Conservation (phyloP, 2,888 invertebrate species). For the Gandaritis pyraliata region DNA sequence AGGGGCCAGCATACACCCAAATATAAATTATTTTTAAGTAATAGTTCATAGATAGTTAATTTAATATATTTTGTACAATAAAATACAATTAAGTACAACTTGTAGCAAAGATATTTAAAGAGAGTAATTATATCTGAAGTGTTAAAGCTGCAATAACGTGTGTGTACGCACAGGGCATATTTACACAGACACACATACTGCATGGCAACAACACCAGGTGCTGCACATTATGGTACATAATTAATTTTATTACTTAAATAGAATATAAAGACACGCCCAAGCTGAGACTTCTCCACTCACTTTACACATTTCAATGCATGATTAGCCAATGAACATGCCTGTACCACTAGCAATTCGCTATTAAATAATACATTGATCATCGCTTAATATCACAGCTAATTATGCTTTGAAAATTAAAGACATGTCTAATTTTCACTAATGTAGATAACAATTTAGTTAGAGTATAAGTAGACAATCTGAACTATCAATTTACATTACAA, state of each 20-base stretch:
- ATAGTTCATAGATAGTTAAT: slow-evolving; percentile 83
- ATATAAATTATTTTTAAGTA: slow-evolving; percentile 81
- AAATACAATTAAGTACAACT: slow-evolving; percentile 88
- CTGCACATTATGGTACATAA: slow-evolving; percentile 83
- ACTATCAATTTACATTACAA: slow-evolving; percentile 84
- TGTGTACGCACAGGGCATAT: slow-evolving; percentile 84
- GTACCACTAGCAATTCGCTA: slow-evolving; percentile 82
- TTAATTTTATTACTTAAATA: slow-evolving; percentile 80
- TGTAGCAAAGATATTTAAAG: slow-evolving; percentile 87
- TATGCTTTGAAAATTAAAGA: slow-evolving; percentile 85
- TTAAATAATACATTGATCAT: slow-evolving; percentile 83
- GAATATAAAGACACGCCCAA: slow-evolving; percentile 83
- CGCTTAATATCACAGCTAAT: slow-evolving; percentile 85
- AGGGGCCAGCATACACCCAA: slow-evolving; percentile 82
- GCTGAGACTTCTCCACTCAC: slow-evolving; percentile 79
- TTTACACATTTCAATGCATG: slow-evolving; percentile 84
- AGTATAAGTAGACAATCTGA: slow-evolving; percentile 84
- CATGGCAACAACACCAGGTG: slow-evolving; percentile 76
- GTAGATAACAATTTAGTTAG: slow-evolving; percentile 84
- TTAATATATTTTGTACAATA: slow-evolving; percentile 89
- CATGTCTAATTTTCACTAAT: slow-evolving; percentile 84
- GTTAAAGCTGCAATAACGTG: slow-evolving; percentile 83
- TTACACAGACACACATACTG: slow-evolving; percentile 81
- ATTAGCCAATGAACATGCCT: slow-evolving; percentile 84
- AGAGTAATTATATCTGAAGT: slow-evolving; percentile 84